Evolutionary conservation across 2,888 invertebrate species (phyloP), one percentile per base, ranked within the genome.

Genomic region (Chrysolina americana): DNA sequence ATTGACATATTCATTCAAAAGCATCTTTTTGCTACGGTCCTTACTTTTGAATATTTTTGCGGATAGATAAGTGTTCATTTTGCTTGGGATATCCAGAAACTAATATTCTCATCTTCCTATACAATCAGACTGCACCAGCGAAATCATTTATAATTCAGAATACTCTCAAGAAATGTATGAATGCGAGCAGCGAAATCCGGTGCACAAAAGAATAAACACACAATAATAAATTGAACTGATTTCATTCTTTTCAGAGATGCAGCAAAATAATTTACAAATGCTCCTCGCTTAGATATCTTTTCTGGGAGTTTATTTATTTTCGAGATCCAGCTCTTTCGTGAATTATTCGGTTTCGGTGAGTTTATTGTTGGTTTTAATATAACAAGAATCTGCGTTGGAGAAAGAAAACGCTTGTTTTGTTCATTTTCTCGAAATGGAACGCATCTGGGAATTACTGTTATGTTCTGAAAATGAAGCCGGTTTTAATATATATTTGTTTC

Each of bases 321-420:
- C 64, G 21, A 68, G 50, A 68, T 64, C 53, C 64, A 68, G 50
- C 68, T 68, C 72, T 64, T 62, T 68, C 62, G 48, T 36, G 63
- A 72, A 66, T 72, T 68, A 59, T 68, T 68, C 64, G 53, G 53
- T 68, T 68, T 64, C 63, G 71, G 62, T 65, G 65, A 48, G 73
- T 64, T 73, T 73, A 73, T 73, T 68, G 68, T 73, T 68, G 68
- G 68, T 73, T 73, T 72, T 73, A 73, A 73, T 68, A 56, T 73
- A 73, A 73, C 64, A 73, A 56, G 73, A 53, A 44, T 73, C 68
- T 50, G 64, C 68, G 68, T 68, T 68, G 63, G 59, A 73, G 19
- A 64, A 53, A 59, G 64, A 64, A 53, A 19, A 56, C 73, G n/a
- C 53, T 48, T 63, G 73, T 73, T 63, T 70, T 73, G 50, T 68